Percentiles rank a stretch among this genome's conserved stretches.
Conservation (phyloP, 2,888 invertebrate species). For the Cheiracanthium punctorium region DNA sequence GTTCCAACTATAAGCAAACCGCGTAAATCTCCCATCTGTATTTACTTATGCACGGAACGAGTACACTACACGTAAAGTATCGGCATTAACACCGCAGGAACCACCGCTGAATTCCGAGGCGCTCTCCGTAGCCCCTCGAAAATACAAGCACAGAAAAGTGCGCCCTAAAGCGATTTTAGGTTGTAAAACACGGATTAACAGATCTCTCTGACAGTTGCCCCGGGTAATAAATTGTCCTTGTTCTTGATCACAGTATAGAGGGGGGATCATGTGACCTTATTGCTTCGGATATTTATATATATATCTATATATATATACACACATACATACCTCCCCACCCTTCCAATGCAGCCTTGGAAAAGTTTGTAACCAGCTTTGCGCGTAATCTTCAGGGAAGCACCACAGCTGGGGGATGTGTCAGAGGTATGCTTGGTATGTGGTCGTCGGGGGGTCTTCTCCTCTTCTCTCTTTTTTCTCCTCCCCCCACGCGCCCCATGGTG, state of each 20-base stretch:
- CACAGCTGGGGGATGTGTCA: slow-evolving; percentile 52
- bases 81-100: no score
- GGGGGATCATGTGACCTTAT: slow-evolving; percentile 38
- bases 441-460: slow-evolving; percentile 4
- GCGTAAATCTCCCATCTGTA: no score
- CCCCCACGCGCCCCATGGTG: no score
- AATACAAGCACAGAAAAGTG: background rate
- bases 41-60: no score
- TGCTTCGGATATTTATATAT: background rate
- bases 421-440: slow-evolving; percentile 50
- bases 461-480: background rate
- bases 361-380: slow-evolving; percentile 15
- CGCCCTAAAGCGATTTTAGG: background rate
- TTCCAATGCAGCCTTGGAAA: background rate
- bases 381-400: slow-evolving; percentile 32
- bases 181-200: slow-evolving; percentile 66
- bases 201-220: slow-evolving; percentile 61
- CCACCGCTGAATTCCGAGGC: no score
- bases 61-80: no score
- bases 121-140: no score
- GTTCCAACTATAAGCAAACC: no score
- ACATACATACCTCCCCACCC: background rate
- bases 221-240: slow-evolving; percentile 58
- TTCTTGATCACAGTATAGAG: slow-evolving; percentile 33
- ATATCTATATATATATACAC: no score